These are phyloP conservation scores for Varecia variegata DNA, from an alignment of 2,797 vertebrate species.

Conservation along the genomic window DNA sequence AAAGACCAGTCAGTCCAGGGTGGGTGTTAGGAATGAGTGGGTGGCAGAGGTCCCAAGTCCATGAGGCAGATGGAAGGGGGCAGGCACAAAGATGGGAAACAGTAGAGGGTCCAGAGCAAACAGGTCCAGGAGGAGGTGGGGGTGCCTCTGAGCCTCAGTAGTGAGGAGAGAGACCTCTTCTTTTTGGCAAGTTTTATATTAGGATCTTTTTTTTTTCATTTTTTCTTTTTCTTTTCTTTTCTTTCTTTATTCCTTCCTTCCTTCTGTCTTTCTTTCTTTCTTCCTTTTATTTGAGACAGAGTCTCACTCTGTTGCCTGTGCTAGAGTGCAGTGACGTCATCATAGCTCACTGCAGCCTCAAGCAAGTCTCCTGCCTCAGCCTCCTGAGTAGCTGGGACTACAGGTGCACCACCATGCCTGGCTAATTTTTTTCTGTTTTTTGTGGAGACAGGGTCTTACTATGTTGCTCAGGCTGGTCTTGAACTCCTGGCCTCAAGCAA, in stretches of 20 bases:
- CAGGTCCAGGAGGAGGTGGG: background rate
- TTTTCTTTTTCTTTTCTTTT: background rate
- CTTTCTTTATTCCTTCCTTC: background rate
- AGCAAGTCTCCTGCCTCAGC: background rate
- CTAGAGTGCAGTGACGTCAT: background rate
- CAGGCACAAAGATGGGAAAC: background rate
- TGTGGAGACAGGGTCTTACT: background rate
- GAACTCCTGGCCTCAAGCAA: background rate
- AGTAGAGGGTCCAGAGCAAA: no score
- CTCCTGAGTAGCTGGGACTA: background rate
- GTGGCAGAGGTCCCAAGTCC: background rate
- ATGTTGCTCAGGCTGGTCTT: background rate
- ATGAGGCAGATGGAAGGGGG: background rate
- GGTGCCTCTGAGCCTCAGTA: background rate
- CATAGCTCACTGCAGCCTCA: background rate
- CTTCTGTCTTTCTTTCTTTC: background rate
- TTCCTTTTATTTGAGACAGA: background rate
- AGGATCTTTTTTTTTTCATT: background rate
- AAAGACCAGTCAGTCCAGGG: background rate
- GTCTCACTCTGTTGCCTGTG: background rate
- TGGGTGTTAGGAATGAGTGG: background rate
- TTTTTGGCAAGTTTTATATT: conserved; percentile 18
- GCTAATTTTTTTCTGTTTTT: background rate
- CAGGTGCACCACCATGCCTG: background rate
- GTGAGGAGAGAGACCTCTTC: background rate